Evolutionary conservation across 1,140 invertebrate genomes (phyloP).

Genomic region (Hyles euphorbiae): DNA sequence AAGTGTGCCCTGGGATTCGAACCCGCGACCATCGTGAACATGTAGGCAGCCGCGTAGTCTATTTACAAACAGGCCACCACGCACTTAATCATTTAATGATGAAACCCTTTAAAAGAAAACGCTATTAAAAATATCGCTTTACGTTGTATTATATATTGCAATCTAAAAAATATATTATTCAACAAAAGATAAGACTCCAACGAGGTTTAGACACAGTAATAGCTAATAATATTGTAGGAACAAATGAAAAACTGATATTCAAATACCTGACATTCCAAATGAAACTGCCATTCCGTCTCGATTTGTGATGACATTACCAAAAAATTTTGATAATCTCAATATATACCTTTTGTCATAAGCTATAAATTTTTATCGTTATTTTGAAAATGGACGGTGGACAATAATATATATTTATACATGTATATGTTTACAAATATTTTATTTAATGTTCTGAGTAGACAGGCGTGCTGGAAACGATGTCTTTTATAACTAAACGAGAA

Average conservation of each 20-base stretch:
- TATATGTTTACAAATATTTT: slow-evolving; percentile 39
- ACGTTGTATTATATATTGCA: no score
- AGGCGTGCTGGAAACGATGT: slow-evolving; percentile 41
- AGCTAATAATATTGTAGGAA: background rate
- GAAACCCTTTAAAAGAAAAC: no score
- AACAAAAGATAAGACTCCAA: background rate
- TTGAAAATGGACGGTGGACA: slow-evolving; percentile 48
- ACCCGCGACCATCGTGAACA: no score
- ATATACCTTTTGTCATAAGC: slow-evolving; percentile 48
- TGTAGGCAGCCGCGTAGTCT: no score
- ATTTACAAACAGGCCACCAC: no score
- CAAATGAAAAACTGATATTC: slow-evolving; percentile 27
- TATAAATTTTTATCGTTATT: slow-evolving; percentile 42
- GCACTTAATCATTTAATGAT: no score
- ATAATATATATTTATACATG: slow-evolving; percentile 35
- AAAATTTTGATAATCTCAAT: slow-evolving; percentile 53
- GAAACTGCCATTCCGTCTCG: slow-evolving; percentile 43
- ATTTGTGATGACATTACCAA: slow-evolving; percentile 56
- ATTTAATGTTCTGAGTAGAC: slow-evolving; percentile 32
- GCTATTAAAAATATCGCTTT: no score
- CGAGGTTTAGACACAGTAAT: background rate
- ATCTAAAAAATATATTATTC: no score
- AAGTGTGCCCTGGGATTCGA: no score
- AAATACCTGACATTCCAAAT: slow-evolving; percentile 53
- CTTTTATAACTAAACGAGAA: slow-evolving; percentile 68